Evolutionary conservation across 1,140 invertebrate genomes (phyloP), one percentile per base, ranked within the genome.

Genomic region (Procambarus clarkii): DNA sequence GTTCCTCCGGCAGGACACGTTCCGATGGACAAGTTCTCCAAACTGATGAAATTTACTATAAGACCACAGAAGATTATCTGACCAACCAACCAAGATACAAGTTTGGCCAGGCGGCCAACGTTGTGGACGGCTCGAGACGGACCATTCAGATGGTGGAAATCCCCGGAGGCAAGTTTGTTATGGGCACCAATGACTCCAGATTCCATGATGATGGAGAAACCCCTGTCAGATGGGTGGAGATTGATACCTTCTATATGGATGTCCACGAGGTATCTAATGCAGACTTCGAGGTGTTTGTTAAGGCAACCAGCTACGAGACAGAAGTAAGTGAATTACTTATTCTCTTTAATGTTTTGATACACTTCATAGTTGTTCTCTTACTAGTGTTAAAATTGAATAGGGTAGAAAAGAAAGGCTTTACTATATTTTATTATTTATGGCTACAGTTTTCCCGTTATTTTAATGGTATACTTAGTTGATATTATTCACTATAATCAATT

Each of bases 221-320:
- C 0, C 98, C 98, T 0, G 95, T 95, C 92, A 95, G 97, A 93
- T 94, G 96, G 92, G 96, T 97, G 34, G 34, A 34, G 34, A 34
- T 34, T 34, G 34, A 34, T 34, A 34, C 34, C 34, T 34, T 34
- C 34, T 98, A 97, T 94, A 95, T 99, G 93, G 98, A 99, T 94
- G 96, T 96, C 93, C 96, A 96, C 95, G 98, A 98, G 96, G 97
- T 98, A 3, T 97, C 97, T 90, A 98, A 98, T 95, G 92, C 94
- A 50, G 95, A 98, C 86, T 98, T 98, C 95, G 94, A 95, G 79
- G 92, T 95, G 84, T 99, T 99, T 95, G 96, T 97, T 0, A 94
- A 95, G 74, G 93, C 94, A 24, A 98, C 97, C 11, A 96, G 95
- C 45, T 97, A 98, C 94, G 95, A 96, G 93, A 99, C 98, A 46